Evolutionary conservation across 2,797 vertebrate genomes (phyloP).

Genomic region (Phrynocephalus guinanensis): DNA sequence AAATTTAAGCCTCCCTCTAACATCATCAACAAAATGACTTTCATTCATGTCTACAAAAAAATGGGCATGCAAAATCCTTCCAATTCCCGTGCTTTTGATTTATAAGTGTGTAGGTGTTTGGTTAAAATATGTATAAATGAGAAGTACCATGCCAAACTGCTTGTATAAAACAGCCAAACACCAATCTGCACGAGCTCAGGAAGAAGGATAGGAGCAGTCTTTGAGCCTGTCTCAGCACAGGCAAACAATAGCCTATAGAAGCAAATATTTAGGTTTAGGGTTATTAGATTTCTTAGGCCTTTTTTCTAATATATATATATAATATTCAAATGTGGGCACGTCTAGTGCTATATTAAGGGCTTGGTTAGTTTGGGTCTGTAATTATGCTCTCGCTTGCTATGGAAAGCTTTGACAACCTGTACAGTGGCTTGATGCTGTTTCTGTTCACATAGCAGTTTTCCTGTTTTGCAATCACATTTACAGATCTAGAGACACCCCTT

Average conservation of each 20-base stretch:
- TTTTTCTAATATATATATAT: background rate
- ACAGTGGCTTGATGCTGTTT: slow-evolving; percentile 55
- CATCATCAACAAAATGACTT: background rate
- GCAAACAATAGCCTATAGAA: slow-evolving; percentile 59
- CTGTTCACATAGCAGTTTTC: slow-evolving; percentile 64
- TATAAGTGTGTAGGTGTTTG: background rate
- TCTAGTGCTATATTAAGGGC: slow-evolving; percentile 43
- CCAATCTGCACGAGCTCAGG: slow-evolving; percentile 6
- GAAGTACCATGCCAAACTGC: background rate
- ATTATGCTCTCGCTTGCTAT: slow-evolving; percentile 34
- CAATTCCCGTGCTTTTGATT: background rate
- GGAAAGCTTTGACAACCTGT: slow-evolving; percentile 29
- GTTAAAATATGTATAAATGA: background rate
- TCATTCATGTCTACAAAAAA: background rate
- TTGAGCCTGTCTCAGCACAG: slow-evolving; percentile 21
- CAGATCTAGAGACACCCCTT: slow-evolving; percentile 71
- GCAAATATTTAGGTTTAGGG: background rate
- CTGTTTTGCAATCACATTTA: slow-evolving; percentile 52
- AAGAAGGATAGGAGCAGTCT: slow-evolving; percentile 24
- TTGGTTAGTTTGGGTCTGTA: slow-evolving; percentile 23
- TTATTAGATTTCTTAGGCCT: background rate
- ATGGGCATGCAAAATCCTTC: background rate
- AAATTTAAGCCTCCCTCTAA: background rate
- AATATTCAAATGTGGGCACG: slow-evolving; percentile 30
- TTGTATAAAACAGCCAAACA: slow-evolving; percentile 32